Conservation (phyloP, 2,113 vertebrate species). For the Chauna torquata region DNA sequence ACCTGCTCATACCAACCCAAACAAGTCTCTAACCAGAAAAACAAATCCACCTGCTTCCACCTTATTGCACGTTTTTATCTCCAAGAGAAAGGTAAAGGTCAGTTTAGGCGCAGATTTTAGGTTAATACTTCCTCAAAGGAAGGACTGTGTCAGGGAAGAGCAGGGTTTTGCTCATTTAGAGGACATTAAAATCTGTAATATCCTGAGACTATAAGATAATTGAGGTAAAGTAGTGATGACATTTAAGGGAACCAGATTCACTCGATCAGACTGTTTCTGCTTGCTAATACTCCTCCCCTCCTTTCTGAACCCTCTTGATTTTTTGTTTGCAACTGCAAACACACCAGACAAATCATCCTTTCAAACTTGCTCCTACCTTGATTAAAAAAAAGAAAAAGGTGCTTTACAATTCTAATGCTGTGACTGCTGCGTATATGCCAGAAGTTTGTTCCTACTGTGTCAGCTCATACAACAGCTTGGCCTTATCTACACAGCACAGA, state of each 20-base stretch:
- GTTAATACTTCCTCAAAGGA: background rate
- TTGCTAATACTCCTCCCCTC: constrained; percentile 6
- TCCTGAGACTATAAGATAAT: background rate
- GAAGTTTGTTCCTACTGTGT: constrained; percentile 51
- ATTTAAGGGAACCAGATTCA: background rate
- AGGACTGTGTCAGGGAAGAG: background rate
- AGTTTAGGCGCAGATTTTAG: background rate
- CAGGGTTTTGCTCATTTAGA: background rate
- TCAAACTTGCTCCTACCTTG: constrained; percentile 33
- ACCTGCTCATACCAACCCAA: background rate
- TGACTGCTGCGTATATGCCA: background rate
- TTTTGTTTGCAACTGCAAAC: background rate
- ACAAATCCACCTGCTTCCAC: background rate
- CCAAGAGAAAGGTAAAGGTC: background rate
- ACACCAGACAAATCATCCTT: constrained; percentile 17
- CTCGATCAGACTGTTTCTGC: background rate
- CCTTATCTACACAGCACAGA: constrained; percentile 67
- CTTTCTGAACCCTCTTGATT: background rate
- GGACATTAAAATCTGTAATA: background rate
- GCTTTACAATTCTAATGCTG: constrained; percentile 58
- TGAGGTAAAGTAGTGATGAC: background rate
- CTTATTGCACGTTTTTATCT: background rate
- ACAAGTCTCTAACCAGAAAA: background rate
- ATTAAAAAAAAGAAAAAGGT: background rate
- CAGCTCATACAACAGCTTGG: constrained; percentile 39